A percentile compares a stretch with the other conserved stretches of the same genome.
Conservation (phyloP, 2,888 invertebrate genomes). For the Eremobia ochroleuca region DNA sequence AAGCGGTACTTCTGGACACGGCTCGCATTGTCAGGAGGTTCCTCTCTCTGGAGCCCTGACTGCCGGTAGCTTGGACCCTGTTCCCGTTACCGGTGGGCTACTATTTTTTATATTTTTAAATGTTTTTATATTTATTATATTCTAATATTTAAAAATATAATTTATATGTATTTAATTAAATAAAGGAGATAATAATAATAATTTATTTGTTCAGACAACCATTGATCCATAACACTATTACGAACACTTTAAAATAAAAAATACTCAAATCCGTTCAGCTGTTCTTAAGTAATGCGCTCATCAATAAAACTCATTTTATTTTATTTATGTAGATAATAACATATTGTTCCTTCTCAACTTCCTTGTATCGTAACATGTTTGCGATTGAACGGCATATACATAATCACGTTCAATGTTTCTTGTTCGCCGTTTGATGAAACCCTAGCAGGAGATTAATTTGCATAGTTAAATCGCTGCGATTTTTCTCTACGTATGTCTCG, state of each 20-base stretch:
- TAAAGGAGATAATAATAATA: too few relatives aligned
- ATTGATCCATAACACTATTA: too few relatives aligned
- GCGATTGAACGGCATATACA: background rate
- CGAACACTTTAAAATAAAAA: background rate
- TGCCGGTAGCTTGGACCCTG: too few relatives aligned
- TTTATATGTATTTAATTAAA: too few relatives aligned
- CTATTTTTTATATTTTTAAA: too few relatives aligned
- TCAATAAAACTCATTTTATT: background rate
- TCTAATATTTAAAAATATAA: too few relatives aligned
- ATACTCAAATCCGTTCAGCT: background rate
- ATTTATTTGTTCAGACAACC: too few relatives aligned
- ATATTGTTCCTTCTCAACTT: background rate
- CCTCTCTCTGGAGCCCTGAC: too few relatives aligned
- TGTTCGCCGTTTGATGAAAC: slow-evolving; percentile 17
- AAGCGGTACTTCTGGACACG: too few relatives aligned
- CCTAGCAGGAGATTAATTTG: slow-evolving; percentile 38
- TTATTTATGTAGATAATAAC: background rate
- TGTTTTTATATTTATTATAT: too few relatives aligned
- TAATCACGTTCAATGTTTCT: background rate
- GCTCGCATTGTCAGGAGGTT: too few relatives aligned
- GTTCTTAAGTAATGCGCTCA: background rate
- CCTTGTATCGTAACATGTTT: background rate
- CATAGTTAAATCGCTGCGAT: slow-evolving; percentile 32
- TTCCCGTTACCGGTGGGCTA: too few relatives aligned
- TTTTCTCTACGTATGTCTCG: slow-evolving; percentile 16